Base-by-base conservation (phyloP, 2,797 vertebrate species). In the Hippopotamyrus pictus region DNA sequence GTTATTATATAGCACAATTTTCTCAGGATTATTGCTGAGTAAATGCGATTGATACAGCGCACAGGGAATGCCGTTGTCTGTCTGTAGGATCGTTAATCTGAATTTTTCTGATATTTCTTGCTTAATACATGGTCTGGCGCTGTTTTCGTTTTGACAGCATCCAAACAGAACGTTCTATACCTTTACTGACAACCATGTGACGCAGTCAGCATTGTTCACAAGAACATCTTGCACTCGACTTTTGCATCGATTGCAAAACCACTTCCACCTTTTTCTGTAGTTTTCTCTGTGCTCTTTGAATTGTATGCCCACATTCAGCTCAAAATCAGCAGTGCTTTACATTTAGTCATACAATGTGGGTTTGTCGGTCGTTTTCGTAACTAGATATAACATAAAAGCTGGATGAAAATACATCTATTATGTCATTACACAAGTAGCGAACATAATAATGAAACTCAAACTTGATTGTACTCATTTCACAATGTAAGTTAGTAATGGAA, bases 221-320 rank as follows among this genome's bases (percentile, higher is more conserved):
- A 37, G 33, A 79, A 22, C 41, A 25, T 29, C 83, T 85, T 29
- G 37, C 37, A 25, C 46, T 51, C 0, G 8, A 85, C 83, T 85
- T 50, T 53, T 85, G 17, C 73, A 41, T 8, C 6, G 37, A 85
- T 85, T 85, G 83, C 83, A 85, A 85, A 85, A 85, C 83, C 46
- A 51, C 83, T 85, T 85, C 48, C 83, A 50, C 48, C 51, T 50
- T 50, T 83, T 79, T 25, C 6, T 53, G n/a, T 11, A 22, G 83
- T 11, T 50, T 84, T 84, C 44, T 11, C 5, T 84, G 46, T 51
- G 9, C 82, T 22, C 22, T 53, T 44, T 8, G 73, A 37, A 79
- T 79, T 19, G 37, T 44, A 41, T 79, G 33, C 17, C 73, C 73
- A 41, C 73, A 44, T 79, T 44, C 33, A 44, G 73, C 14, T 44